Evolutionary conservation across 2,888 invertebrate species (phyloP).

Genomic region (Pterostichus niger): DNA sequence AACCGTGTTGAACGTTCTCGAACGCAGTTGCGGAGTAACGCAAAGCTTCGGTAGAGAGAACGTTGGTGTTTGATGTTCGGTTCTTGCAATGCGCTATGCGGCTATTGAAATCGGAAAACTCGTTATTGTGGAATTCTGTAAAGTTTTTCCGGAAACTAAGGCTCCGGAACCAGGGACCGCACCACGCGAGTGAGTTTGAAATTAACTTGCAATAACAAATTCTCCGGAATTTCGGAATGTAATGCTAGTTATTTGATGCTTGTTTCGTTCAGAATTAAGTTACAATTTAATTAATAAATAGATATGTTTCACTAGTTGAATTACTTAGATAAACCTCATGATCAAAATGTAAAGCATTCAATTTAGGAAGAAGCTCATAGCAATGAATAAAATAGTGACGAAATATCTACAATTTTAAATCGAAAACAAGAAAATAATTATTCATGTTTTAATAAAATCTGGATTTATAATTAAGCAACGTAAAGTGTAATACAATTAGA

Average conservation of each 20-base stretch:
- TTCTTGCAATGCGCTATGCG: conserved; percentile 39
- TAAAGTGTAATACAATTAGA: no score
- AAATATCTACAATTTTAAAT: no score
- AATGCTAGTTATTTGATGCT: conserved; percentile 57
- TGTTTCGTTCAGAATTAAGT: conserved; percentile 32
- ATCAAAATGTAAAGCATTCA: no score
- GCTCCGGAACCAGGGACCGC: neutral
- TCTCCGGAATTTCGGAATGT: conserved; percentile 52
- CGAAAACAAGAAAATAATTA: no score
- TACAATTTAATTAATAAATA: conserved; percentile 29
- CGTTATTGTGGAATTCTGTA: conserved; percentile 55
- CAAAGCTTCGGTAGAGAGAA: neutral
- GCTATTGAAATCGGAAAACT: conserved; percentile 62
- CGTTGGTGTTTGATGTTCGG: conserved; percentile 40
- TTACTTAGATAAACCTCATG: neutral
- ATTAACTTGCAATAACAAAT: conserved; percentile 64
- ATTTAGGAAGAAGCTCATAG: no score
- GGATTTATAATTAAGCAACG: no score
- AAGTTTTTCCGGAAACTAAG: conserved; percentile 62
- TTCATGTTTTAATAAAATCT: no score
- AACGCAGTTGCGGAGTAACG: neutral
- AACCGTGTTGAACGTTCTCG: no score
- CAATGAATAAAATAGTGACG: no score
- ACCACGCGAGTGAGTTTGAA: conserved; percentile 35
- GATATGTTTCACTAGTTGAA: neutral